A percentile compares a stretch with the other conserved stretches of the same genome.
These are phyloP conservation scores for Caenorhabditis sinica DNA, from an alignment of 2,888 invertebrate genomes.

Conservation along the genomic window DNA sequence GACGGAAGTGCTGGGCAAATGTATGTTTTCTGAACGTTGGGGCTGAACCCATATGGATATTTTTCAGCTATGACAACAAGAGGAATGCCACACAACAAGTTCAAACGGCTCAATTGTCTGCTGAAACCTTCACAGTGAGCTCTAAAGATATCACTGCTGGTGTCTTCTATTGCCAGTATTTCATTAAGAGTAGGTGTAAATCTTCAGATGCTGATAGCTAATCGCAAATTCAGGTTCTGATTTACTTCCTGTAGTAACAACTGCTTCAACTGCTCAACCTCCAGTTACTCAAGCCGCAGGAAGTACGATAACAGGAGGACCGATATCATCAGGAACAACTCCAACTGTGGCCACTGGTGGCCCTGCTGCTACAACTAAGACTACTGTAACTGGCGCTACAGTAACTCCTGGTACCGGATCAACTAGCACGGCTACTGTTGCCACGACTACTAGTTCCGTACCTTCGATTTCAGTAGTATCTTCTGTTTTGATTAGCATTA, in stretches of 20 bases:
- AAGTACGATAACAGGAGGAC: too few species aligned
- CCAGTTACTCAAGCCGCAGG: too few species aligned
- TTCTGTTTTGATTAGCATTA: neutral
- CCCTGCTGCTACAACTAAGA: neutral
- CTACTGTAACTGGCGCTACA: neutral
- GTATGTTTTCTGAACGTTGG: neutral
- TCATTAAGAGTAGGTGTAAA: slow-evolving; percentile 6
- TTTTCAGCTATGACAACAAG: slow-evolving; percentile 18
- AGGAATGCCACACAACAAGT: neutral
- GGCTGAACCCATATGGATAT: neutral
- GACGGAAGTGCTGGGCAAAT: neutral
- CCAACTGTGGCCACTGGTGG: neutral
- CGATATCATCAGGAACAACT: neutral
- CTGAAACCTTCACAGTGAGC: slow-evolving; percentile 16
- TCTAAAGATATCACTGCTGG: slow-evolving; percentile 9
- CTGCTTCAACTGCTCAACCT: neutral
- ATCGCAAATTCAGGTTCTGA: neutral
- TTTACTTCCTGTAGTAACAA: neutral
- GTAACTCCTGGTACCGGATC: neutral
- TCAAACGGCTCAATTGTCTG: neutral
- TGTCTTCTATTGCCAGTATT: slow-evolving; percentile 35
- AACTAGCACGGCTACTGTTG: neutral
- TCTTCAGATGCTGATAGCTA: neutral
- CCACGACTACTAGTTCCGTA: slow-evolving; percentile 16
- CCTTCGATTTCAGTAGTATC: neutral